Evolutionary conservation across 1,140 invertebrate species (phyloP).

Genomic region (Aphelinus certus): DNA sequence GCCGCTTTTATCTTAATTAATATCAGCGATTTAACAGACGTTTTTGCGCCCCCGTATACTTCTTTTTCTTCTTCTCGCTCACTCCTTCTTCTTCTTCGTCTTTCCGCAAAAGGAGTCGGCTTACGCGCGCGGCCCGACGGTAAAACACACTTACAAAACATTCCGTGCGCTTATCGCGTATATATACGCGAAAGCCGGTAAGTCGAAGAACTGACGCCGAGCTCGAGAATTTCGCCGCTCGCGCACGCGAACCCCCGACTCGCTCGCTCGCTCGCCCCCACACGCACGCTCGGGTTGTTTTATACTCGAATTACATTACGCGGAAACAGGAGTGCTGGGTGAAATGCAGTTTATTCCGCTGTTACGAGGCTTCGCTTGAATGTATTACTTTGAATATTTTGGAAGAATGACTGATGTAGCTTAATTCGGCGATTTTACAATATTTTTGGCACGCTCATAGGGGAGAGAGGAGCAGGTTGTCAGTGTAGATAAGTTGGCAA

Average conservation of each 20-base stretch:
- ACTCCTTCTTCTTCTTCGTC: background rate
- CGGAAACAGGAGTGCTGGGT: no score
- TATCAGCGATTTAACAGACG: slow-evolving; percentile 27
- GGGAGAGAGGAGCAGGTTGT: no score
- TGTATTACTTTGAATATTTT: no score
- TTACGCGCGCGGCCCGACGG: background rate
- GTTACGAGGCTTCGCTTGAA: no score
- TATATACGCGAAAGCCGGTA: background rate
- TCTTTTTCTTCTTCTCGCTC: background rate
- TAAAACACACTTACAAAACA: slow-evolving; percentile 35
- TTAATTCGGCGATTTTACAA: no score
- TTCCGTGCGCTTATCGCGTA: slow-evolving; percentile 27
- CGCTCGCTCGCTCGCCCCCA: background rate
- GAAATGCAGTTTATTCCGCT: no score
- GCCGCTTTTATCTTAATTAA: slow-evolving; percentile 37
- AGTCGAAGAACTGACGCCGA: background rate
- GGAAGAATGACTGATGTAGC: no score
- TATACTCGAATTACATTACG: no score
- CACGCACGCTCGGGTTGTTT: no score
- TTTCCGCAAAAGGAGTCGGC: slow-evolving; percentile 24
- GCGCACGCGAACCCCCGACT: slow-evolving; percentile 22
- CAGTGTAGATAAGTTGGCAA: no score
- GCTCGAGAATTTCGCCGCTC: background rate
- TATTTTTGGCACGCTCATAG: no score
- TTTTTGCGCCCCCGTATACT: background rate